These are phyloP conservation scores for Yponomeuta evonymella DNA, from an alignment of 2,888 invertebrate species.

Conservation along the genomic window DNA sequence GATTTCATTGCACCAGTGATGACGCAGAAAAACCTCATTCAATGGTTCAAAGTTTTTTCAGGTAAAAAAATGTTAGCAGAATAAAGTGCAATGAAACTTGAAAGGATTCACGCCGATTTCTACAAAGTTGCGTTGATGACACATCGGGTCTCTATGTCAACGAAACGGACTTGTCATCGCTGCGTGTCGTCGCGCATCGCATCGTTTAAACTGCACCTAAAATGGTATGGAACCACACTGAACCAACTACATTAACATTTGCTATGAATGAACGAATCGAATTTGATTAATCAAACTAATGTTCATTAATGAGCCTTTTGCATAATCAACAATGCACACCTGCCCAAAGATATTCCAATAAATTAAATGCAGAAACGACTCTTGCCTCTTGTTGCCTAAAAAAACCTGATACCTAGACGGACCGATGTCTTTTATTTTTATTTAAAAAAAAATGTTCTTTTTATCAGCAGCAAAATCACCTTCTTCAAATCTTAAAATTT, in stretches of 20 bases:
- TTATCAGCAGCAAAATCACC: no score
- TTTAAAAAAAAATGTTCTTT: not conserved
- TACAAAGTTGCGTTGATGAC: not conserved
- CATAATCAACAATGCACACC: not conserved
- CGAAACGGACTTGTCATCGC: no score
- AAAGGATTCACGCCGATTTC: not conserved
- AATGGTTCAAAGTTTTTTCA: not conserved
- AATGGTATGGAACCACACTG: not conserved
- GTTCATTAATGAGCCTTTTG: not conserved
- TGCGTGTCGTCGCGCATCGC: no score
- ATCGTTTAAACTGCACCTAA: no score
- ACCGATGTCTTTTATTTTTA: not conserved
- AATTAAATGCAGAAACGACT: not conserved
- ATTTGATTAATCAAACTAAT: not conserved
- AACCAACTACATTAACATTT: not conserved
- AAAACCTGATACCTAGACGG: not conserved
- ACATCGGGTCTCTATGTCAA: not conserved
- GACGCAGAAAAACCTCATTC: no score
- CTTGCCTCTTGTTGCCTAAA: not conserved
- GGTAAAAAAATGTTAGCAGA: not conserved
- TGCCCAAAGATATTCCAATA: not conserved
- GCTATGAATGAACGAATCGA: not conserved
- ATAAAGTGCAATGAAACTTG: not conserved
- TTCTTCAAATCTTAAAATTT: not conserved
- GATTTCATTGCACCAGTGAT: no score